These are phyloP conservation scores for Drosophila pseudotakahashii DNA, from an alignment of 2,888 invertebrate species.

Conservation along the genomic window DNA sequence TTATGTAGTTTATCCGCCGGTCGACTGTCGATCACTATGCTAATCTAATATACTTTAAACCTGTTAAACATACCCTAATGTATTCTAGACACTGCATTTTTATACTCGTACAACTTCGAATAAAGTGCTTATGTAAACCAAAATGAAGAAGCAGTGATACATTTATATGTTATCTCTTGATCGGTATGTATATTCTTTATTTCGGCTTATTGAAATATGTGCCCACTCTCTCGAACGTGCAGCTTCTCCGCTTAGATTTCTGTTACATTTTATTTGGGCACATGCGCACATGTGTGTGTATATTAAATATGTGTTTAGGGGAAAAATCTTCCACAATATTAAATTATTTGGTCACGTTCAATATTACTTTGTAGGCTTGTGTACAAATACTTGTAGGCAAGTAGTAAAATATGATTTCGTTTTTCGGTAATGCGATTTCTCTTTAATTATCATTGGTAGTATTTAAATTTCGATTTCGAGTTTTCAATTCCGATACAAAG, in stretches of 20 bases:
- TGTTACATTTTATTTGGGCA: constrained; percentile 33
- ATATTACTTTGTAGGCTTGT: constrained; percentile 69
- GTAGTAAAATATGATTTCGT: constrained; percentile 75
- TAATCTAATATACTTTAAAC: constrained; percentile 42
- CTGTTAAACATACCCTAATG: constrained; percentile 65
- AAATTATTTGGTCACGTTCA: constrained; percentile 80
- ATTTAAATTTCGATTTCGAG: constrained; percentile 53
- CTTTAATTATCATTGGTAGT: constrained; percentile 39
- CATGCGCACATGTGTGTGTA: constrained; percentile 47
- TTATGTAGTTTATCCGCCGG: constrained; percentile 37
- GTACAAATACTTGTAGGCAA: constrained; percentile 79
- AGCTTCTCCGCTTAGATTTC: constrained; percentile 3
- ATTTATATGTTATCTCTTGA: constrained; percentile 18
- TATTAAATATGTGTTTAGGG: constrained; percentile 64
- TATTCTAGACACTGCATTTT: constrained; percentile 61
- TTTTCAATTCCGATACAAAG: constrained; percentile 69
- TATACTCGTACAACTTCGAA: constrained; percentile 62
- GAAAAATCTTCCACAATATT: constrained; percentile 71
- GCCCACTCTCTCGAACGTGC: constrained; percentile 16
- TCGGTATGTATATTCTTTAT: constrained; percentile 43
- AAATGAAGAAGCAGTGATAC: background rate
- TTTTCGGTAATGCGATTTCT: constrained; percentile 47
- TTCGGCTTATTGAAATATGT: constrained; percentile 31
- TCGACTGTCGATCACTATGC: constrained; percentile 45
- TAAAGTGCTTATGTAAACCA: constrained; percentile 67